Conservation (phyloP, 2,888 invertebrate genomes). For the Gandaritis pyraliata region DNA sequence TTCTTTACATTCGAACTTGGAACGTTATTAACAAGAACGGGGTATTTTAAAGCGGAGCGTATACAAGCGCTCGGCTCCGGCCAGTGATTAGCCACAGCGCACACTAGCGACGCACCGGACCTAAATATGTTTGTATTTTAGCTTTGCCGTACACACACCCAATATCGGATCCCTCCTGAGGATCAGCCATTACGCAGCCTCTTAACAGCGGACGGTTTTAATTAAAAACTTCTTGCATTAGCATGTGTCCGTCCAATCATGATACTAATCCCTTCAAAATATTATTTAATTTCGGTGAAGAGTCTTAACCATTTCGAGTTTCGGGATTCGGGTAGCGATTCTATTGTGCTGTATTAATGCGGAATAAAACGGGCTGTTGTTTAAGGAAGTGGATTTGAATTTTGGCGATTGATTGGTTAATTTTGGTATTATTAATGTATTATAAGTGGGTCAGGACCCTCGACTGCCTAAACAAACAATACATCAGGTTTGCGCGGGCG, state of each 20-base stretch:
- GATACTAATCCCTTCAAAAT: conserved; percentile 77
- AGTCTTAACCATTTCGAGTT: conserved; percentile 45
- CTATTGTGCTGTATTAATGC: conserved; percentile 43
- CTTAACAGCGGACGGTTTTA: conserved; percentile 82
- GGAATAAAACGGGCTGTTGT: conserved; percentile 39
- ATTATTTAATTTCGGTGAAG: conserved; percentile 72
- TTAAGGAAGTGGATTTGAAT: conserved; percentile 35
- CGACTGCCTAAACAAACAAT: conserved; percentile 73
- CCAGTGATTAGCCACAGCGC: conserved; percentile 76
- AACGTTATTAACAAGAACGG: conserved; percentile 62
- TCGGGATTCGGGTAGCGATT: conserved; percentile 37
- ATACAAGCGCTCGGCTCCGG: conserved; percentile 63
- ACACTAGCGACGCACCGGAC: conserved; percentile 72
- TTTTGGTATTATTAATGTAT: conserved; percentile 66
- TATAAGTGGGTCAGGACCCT: conserved; percentile 64
- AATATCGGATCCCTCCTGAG: conserved; percentile 80
- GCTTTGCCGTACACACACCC: conserved; percentile 75
- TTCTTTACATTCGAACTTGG: conserved; percentile 42
- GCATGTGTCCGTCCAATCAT: conserved; percentile 77
- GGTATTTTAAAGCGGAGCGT: conserved; percentile 66
- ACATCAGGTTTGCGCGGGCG: conserved; percentile 45
- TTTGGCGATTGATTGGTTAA: conserved; percentile 48
- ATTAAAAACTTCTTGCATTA: conserved; percentile 85
- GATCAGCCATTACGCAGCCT: conserved; percentile 82
- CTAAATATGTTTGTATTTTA: conserved; percentile 83